These are phyloP conservation scores for Xestoiulus laeticollis DNA, from an alignment of 2,888 invertebrate species.

Conservation along the genomic window DNA sequence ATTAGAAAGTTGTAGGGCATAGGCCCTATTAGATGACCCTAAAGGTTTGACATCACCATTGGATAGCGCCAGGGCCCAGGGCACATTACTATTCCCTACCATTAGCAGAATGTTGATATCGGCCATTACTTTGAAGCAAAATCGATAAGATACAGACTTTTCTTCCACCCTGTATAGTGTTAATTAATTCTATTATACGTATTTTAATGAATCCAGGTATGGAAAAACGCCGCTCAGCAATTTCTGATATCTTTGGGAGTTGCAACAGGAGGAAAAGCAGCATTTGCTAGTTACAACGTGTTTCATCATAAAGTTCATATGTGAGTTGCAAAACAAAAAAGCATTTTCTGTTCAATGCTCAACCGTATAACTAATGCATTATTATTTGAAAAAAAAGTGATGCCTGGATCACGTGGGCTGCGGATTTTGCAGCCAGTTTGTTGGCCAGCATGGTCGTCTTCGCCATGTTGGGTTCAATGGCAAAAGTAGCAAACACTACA, in stretches of 20 bases:
- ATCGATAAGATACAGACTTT: too few species aligned
- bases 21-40: too few species aligned
- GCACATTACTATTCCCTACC: too few species aligned
- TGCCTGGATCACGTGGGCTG: conserved; percentile 49
- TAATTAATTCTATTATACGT: not conserved
- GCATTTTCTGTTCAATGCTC: not conserved
- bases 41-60: too few species aligned
- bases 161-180: too few species aligned
- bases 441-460: conserved; percentile 45
- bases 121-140: too few species aligned
- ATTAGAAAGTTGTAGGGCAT: too few species aligned
- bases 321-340: not conserved
- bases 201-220: not conserved
- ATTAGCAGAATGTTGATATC: too few species aligned
- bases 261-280: conserved; percentile 38
- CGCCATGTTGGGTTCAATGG: conserved; percentile 48
- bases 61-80: too few species aligned
- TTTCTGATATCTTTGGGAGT: conserved; percentile 40
- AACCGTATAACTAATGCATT: not conserved
- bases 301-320: conserved; percentile 49
- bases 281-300: conserved; percentile 48
- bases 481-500: conserved; percentile 36
- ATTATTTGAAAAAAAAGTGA: conserved; percentile 35
- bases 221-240: conserved; percentile 49
- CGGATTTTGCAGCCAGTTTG: conserved; percentile 30